Percentiles rank a stretch among this genome's conserved stretches.
Evolutionary conservation across 2,113 vertebrate genomes (phyloP).

Genomic region (Vulpes ferrilata): DNA sequence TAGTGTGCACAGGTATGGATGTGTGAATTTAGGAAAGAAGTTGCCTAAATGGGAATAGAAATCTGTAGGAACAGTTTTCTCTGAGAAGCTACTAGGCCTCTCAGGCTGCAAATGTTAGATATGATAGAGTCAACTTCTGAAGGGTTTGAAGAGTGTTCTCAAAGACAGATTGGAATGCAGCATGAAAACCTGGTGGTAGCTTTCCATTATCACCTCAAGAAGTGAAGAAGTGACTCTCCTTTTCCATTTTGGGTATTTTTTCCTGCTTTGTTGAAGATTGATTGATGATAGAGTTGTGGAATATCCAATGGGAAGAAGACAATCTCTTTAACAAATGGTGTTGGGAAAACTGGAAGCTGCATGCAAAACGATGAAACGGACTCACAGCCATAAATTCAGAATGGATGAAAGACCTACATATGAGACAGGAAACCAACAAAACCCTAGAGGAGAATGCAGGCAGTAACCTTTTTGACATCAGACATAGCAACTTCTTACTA

Average conservation of each 20-base stretch:
- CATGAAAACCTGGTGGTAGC: background rate
- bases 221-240: background rate
- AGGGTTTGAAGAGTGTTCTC: no score
- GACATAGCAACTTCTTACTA: background rate
- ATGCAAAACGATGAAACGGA: background rate
- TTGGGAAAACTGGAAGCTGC: background rate
- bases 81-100: background rate
- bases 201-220: background rate
- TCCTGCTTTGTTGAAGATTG: background rate
- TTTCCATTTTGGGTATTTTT: background rate
- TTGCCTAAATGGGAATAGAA: background rate
- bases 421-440: background rate
- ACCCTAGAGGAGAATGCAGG: background rate
- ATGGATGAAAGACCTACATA: background rate
- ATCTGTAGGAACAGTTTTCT: background rate
- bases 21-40: background rate
- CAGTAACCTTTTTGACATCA: background rate
- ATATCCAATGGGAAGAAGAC: background rate
- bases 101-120: background rate
- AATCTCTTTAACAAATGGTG: background rate
- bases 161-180: background rate
- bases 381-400: background rate
- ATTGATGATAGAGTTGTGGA: background rate
- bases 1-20: background rate
- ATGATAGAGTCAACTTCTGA: background rate